Evolutionary conservation across 1,140 invertebrate genomes (phyloP).

Genomic region (Apis mellifera): Amel_HAv3.1 CM009935.2:5404501-5405000

Average conservation of each 20-base stretch:
- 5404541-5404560: background rate
- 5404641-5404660: background rate
- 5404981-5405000: slow-evolving; percentile 46
- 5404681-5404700: background rate
- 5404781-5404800: background rate
- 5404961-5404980: slow-evolving; percentile 47
- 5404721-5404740: background rate
- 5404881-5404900: background rate
- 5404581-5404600: background rate
- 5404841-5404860: background rate
- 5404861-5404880: background rate
- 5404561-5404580: background rate
- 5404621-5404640: background rate
- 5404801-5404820: slow-evolving; percentile 8
- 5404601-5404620: background rate
- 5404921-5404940: slow-evolving; percentile 24
- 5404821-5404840: background rate
- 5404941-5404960: slow-evolving; percentile 25
- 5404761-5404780: slow-evolving; percentile 41
- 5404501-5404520: background rate
- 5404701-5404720: slow-evolving; percentile 2
- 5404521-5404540: background rate
- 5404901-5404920: slow-evolving; percentile 25
- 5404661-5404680: no score
- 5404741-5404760: background rate